Percentiles rank a stretch among this genome's conserved stretches.
These are phyloP conservation scores for Neodiprion virginianus DNA, from an alignment of 1,140 invertebrate genomes.

Conservation along the genomic window DNA sequence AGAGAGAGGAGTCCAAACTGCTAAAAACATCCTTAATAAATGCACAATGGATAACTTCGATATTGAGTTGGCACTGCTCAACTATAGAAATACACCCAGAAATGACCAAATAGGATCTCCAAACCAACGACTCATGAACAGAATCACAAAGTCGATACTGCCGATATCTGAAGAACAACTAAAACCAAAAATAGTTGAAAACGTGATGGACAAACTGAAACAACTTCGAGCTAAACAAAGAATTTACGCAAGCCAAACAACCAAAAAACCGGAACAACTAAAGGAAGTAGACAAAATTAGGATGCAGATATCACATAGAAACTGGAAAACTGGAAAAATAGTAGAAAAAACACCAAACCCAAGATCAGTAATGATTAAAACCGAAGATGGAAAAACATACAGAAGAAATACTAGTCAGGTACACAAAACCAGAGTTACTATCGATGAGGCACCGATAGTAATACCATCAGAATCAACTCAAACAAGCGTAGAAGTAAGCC, in stretches of 20 bases:
- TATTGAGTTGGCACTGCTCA: background rate
- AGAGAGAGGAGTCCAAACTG: slow-evolving; percentile 20
- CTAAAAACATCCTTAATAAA: slow-evolving; percentile 18
- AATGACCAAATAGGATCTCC: background rate
- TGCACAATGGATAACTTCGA: background rate
- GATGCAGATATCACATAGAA: background rate
- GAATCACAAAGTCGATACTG: background rate
- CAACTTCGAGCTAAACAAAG: background rate
- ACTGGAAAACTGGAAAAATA: background rate
- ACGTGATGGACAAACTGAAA: background rate
- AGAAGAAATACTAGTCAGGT: background rate
- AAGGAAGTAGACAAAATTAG: background rate
- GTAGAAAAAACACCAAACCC: background rate
- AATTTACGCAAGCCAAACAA: background rate
- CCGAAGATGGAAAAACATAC: background rate
- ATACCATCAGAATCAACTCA: background rate
- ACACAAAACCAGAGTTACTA: background rate
- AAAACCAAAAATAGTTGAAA: background rate
- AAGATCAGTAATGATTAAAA: background rate
- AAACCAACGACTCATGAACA: background rate
- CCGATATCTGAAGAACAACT: background rate
- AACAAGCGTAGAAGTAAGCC: background rate
- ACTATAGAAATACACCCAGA: background rate
- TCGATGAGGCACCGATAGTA: background rate
- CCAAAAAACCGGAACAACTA: background rate